Conservation (phyloP, 2,113 vertebrate species). For the Fregetta grallaria region DNA sequence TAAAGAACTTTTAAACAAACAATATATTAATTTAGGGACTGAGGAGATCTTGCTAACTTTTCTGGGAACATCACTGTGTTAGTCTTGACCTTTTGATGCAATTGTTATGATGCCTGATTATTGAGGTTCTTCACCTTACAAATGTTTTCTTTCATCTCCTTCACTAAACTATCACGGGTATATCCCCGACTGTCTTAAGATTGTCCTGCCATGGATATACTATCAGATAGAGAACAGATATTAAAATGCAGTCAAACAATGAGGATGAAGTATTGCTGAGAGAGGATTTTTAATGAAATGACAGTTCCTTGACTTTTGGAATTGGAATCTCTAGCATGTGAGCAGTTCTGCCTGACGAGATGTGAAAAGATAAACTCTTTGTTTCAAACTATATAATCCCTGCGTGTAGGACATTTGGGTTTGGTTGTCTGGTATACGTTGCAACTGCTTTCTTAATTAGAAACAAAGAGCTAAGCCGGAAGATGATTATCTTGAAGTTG, state of each 20-base stretch:
- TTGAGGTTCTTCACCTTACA: neutral
- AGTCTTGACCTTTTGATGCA: neutral
- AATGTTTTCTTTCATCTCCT: neutral
- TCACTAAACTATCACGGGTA: neutral
- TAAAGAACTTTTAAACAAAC: neutral
- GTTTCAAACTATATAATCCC: neutral
- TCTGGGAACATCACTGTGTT: neutral
- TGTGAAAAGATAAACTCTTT: neutral
- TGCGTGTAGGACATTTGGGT: accelerated
- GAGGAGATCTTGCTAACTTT: neutral
- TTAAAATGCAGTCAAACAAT: neutral
- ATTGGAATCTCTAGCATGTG: neutral
- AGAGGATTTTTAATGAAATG: neutral
- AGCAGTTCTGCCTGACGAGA: neutral
- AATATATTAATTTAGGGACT: neutral
- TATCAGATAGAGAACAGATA: neutral
- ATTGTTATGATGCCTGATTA: neutral
- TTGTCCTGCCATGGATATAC: neutral
- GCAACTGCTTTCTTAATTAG: neutral
- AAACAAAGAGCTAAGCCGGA: neutral
- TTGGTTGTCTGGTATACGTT: neutral
- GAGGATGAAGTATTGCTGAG: neutral
- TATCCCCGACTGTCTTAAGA: too few relatives aligned
- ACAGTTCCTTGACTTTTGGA: neutral
- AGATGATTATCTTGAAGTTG: neutral